Percentiles rank a stretch among this genome's conserved stretches.
phyloP scores from a whole-genome alignment of 2,113 vertebrate species.

The Phodopus roborovskii region DNA sequence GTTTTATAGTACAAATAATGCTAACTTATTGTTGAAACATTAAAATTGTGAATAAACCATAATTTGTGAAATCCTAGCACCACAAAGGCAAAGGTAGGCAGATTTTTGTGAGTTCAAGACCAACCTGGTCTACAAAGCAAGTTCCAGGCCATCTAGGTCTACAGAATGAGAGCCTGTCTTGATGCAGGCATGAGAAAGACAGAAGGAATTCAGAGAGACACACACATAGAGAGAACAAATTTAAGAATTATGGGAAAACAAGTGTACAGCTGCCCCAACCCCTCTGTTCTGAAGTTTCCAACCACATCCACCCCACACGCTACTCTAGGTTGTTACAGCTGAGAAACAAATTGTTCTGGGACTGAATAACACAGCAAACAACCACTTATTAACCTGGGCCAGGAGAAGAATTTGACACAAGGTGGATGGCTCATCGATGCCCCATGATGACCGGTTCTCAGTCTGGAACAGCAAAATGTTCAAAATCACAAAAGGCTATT shows the following conservation, averaged over 20 bases:
- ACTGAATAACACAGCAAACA: background rate
- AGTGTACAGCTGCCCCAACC: background rate
- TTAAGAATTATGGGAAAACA: background rate
- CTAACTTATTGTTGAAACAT: too few species aligned
- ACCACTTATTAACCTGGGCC: background rate
- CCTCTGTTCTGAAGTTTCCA: background rate
- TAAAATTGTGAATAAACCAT: background rate
- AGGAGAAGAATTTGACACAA: background rate
- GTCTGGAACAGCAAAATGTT: background rate
- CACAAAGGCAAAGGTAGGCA: background rate
- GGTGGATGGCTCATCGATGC: background rate
- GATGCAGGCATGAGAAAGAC: background rate
- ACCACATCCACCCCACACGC: background rate
- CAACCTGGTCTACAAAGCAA: background rate
- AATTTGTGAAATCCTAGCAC: background rate
- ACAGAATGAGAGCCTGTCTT: background rate
- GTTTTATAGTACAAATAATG: background rate
- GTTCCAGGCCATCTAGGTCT: background rate
- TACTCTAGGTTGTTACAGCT: background rate
- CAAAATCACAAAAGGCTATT: background rate
- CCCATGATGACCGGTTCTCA: background rate
- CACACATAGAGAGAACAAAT: background rate
- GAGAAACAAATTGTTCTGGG: background rate
- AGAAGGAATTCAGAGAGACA: background rate
- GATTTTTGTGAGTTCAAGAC: background rate